Base-by-base conservation (phyloP, 2,888 invertebrate species). In the Lycia hirtaria region DNA sequence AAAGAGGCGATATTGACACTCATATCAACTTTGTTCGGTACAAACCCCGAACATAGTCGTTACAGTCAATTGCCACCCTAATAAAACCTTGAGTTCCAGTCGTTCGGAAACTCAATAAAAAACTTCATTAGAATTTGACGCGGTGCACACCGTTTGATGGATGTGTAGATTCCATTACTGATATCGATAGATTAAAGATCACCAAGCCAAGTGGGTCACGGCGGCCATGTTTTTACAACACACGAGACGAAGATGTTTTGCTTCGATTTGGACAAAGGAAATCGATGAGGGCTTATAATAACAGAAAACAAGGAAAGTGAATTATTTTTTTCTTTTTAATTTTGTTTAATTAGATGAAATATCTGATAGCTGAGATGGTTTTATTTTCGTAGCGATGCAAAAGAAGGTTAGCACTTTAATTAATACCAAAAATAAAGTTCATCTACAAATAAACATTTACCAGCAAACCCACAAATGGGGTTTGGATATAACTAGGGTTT, bases 141-240 rank as follows among this genome's bases (percentile, higher is more conserved):
- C 64, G 67, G 51, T 52, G 44, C 51, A 54, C 51, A 44, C 35
- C 57, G 53, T 59, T 55, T 76, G 74, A 78, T 75, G 68, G 72
- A 74, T 74, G 74, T 57, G 50, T 41, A 68, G 78, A 78, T 78
- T 68, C 66, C 58, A 76, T 69, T 77, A 68, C 45, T 73, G 77
- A 77, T 76, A 67, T 63, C 59, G 40, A 56, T 55, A 61, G 61
- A 68, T 69, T 56, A 63, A 68, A 68, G 64, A 66, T 68, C 43
- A 14, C n/a, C 30, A 26, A 30, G 15, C 14, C 12, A 60, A 54
- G 22, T 51, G 24, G 53, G 56, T 50, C 54, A 54, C 45, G 30
- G 4, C 3, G 35, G 35, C 45, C 50, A 50, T 63, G 48, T 62
- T 51, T 40, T 41, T 47, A 43, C 19, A 41, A 49, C 47, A 33